Evolutionary conservation across 1,140 invertebrate species (phyloP), one percentile per base, ranked within the genome.

Genomic region (Saccostrea glomerata): DNA sequence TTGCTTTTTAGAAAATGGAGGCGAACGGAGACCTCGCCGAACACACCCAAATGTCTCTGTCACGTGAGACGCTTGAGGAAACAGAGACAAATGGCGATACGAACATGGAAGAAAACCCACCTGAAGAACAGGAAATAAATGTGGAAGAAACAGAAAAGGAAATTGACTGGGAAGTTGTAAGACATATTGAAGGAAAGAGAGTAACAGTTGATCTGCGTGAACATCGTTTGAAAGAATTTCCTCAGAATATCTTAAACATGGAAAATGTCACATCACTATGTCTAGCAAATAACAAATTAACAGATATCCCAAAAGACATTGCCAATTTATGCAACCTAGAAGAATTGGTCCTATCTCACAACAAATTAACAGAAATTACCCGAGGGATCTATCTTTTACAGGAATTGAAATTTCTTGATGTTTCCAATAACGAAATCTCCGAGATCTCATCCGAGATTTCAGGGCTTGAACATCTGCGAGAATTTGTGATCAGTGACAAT

Each of bases 341-440:
- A 88, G 90, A 90, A n/a, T 84, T 94, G 1, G 86, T 92, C 70
- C 25, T 94, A 15, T 82, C 91, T 17, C 90, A 92, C 36, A 94
- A 94, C 88, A 90, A 92, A 58, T 70, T 94, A 7, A 88, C 84
- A n/a, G 55, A 73, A 11, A 60, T 94, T 15, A 92, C 88, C 86
- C 86, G 90, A 77, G 87, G 86, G 7, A 63, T 94, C 13, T 94
- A 92, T 89, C 63, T 88, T 0, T 84, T 94, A 3, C 86, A 89
- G 20, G 90, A 92, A 60, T 87, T 94, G n/a, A 86, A 90, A 87
- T 70, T 94, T 20, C 86, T 94, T 20, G 92, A 93, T 73, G 58
- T 94, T 12, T 93, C 92, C 1, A 92, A 94, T 58, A 94, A 94
- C 88, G 92, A 94, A 23, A 91, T 94, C 17, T 85, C 85, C 2